These are phyloP conservation scores for Gortyna flavago DNA, from an alignment of 2,888 invertebrate species.

Conservation along the genomic window DNA sequence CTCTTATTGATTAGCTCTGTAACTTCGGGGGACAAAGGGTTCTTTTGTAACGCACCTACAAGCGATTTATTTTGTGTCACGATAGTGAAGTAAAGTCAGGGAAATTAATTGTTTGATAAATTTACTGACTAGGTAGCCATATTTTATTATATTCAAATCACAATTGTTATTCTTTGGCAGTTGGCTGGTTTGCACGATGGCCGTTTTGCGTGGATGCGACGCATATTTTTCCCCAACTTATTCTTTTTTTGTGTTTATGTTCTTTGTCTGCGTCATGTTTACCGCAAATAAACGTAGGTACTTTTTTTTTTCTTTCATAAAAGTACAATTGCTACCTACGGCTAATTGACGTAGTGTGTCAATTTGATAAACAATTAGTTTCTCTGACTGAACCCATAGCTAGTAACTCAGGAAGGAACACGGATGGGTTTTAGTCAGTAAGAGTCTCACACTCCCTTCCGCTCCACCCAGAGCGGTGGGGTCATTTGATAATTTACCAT, in stretches of 20 bases:
- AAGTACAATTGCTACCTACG: background rate
- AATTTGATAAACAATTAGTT: background rate
- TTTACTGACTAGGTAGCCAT: background rate
- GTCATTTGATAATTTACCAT: no score
- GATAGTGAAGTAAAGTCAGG: background rate
- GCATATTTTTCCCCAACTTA: background rate
- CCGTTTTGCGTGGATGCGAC: background rate
- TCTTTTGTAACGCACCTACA: conserved; percentile 13
- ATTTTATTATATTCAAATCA: background rate
- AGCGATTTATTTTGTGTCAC: conserved; percentile 11
- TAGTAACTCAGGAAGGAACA: background rate
- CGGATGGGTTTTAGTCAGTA: no score
- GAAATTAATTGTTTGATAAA: background rate
- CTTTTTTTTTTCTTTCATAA: background rate
- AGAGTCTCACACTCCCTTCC: no score
- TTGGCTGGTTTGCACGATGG: background rate
- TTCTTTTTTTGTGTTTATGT: background rate
- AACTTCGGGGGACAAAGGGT: conserved; percentile 26
- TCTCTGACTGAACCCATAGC: background rate
- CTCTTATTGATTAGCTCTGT: conserved; percentile 33
- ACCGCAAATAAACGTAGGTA: background rate
- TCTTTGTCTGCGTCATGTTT: background rate
- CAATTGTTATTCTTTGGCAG: background rate
- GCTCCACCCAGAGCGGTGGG: no score
- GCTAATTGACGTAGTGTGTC: background rate